Conservation (phyloP, 2,797 vertebrate species). For the Lacerta bilineata region DNA sequence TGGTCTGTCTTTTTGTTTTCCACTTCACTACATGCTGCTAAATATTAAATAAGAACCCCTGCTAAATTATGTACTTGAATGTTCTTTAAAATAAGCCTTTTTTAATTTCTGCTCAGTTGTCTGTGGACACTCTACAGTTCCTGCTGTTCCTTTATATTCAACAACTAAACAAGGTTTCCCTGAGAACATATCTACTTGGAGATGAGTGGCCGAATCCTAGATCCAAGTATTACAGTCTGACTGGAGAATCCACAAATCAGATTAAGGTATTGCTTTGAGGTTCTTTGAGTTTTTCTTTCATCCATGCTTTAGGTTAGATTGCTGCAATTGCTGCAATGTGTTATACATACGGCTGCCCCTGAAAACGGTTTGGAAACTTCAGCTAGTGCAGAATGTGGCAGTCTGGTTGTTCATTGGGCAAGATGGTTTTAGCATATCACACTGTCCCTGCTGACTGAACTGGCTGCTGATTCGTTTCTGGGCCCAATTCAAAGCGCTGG, state of each 20-base stretch:
- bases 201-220: slow-evolving; percentile 95
- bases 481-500: too few relatives aligned
- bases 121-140: slow-evolving; percentile 94
- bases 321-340: too few relatives aligned
- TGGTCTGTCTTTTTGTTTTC: background rate
- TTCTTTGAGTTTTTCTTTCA: rapidly evolving
- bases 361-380: too few relatives aligned
- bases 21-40: background rate
- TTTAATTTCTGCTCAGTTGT: slow-evolving; percentile 81
- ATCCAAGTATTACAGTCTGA: slow-evolving; percentile 81
- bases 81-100: background rate
- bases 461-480: too few relatives aligned
- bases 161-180: slow-evolving; percentile 91
- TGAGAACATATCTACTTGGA: slow-evolving; percentile 91
- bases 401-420: too few relatives aligned
- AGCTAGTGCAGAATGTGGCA: too few relatives aligned
- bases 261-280: slow-evolving; percentile 85
- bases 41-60: background rate
- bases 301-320: too few relatives aligned
- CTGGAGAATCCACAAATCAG: slow-evolving; percentile 84
- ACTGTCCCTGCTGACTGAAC: too few relatives aligned
- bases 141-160: slow-evolving; percentile 95
- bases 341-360: too few relatives aligned
- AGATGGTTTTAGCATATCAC: too few relatives aligned
- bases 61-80: background rate